Evolutionary conservation across 2,113 vertebrate species (phyloP), one percentile per base, ranked within the genome.

Genomic region (Tautogolabrus adspersus): DNA sequence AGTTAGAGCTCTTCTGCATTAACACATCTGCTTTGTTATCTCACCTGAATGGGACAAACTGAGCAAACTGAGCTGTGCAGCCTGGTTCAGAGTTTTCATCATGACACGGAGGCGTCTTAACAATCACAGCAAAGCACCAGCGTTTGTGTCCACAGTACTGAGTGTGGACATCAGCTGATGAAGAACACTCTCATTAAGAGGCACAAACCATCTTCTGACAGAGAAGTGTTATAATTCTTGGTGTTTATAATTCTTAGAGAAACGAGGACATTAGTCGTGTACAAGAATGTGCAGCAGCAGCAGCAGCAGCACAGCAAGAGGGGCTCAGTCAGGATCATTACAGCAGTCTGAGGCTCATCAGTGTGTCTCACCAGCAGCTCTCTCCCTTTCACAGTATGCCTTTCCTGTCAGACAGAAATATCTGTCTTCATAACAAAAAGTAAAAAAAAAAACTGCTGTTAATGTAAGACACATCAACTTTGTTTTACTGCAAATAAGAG

Each of bases 181-280:
- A 42, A n/a, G 46, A 70, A 59, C 38, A 55, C 62, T 60, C 2
- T 49, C 23, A 72, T 60, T 55, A 12, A 2, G 56, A 22, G 34
- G 42, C 37, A 72, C 49, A 64, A 23, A 72, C 51, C 23, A 34
- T 72, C 15, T 34, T 49, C 15, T 12, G 55, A 42, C 8, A 42
- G 16, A 61, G 37, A 77, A 60, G 7, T 49, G 42, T 34, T 77
- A 22, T 58, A 73, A 73, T 83, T 69, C 49, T 60, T 60, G 40
- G 52, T 75, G 91, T 92, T 92, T 91, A 88, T 94, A 87, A 92
- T 93, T 94, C 91, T 89, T 90, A 93, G 94, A 94, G 86, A 94
- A 88, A 83, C 86, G 76, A 90, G 92, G 90, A 95, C 90, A 91
- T 91, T 93, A 94, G 86, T 93, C 88, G 68, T 93, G 92, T 91